A percentile compares a stretch with the other conserved stretches of the same genome.
Conservation (phyloP, 2,113 vertebrate species). For the Manacus vitellinus region DNA sequence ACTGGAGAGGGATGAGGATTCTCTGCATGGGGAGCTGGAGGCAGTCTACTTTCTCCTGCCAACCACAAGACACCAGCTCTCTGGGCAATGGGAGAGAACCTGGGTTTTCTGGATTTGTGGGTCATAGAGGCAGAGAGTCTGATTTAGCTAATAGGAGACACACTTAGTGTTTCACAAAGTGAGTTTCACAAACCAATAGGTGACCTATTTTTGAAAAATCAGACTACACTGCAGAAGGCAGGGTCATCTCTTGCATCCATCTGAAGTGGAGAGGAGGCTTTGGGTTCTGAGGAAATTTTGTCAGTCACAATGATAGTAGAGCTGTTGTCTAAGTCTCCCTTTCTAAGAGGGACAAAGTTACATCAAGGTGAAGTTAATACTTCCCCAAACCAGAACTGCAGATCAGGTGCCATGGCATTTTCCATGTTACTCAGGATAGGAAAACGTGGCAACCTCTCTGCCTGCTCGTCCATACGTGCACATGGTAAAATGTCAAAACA, state of each 20-base stretch:
- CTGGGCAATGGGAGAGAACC: neutral
- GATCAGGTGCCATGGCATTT: neutral
- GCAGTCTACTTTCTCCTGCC: neutral
- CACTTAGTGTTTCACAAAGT: neutral
- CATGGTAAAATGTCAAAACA: neutral
- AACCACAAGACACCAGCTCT: neutral
- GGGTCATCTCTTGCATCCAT: fast-evolving
- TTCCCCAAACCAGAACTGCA: neutral
- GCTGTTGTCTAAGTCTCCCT: neutral
- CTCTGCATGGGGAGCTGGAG: fast-evolving
- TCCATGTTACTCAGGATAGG: neutral
- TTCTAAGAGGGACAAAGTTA: neutral
- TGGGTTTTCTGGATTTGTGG: neutral
- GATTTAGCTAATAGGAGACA: neutral
- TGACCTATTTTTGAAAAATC: neutral
- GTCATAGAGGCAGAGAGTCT: neutral
- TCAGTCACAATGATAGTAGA: neutral
- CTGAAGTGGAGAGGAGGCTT: neutral
- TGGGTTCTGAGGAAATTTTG: neutral
- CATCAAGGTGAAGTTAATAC: neutral
- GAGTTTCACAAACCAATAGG: neutral
- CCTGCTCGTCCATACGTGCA: fast-evolving
- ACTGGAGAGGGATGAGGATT: neutral
- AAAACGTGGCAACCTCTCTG: neutral
- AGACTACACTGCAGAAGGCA: neutral